Conservation (phyloP, 2,797 vertebrate species). For the Coregonus suidteri region DNA sequence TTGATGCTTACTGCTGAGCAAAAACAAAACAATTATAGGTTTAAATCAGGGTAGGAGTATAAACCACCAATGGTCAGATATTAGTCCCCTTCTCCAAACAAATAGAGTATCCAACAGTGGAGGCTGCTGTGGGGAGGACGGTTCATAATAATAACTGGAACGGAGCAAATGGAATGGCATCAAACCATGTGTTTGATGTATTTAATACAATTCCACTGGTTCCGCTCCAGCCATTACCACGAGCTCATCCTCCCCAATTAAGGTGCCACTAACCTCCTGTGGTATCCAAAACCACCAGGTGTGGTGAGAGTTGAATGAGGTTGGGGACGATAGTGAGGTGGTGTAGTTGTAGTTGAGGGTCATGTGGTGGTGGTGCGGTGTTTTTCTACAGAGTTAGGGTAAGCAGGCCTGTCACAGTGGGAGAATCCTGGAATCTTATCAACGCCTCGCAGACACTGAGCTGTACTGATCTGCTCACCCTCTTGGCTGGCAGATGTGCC, state of each 20-base stretch:
- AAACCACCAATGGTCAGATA: no score
- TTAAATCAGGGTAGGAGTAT: background rate
- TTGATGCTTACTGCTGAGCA: background rate
- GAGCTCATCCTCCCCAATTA: no score
- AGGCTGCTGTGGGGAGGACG: no score
- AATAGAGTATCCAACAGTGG: no score
- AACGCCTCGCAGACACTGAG: slow-evolving; percentile 79
- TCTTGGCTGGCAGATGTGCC: slow-evolving; percentile 77
- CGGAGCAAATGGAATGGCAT: no score
- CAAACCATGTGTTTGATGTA: no score
- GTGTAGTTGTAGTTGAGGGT: slow-evolving; percentile 18
- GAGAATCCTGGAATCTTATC: slow-evolving; percentile 86
- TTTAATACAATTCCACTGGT: no score
- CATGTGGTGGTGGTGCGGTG: slow-evolving; percentile 49
- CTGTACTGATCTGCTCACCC: slow-evolving; percentile 80
- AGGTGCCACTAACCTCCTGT: no score
- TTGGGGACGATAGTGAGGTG: slow-evolving; percentile 13
- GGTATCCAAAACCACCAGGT: slow-evolving; percentile 31
- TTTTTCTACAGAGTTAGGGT: slow-evolving; percentile 66
- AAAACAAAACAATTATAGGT: no score
- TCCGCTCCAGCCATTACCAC: no score
- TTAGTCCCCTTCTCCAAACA: no score
- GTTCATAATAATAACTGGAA: no score
- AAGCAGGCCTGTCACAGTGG: slow-evolving; percentile 80
- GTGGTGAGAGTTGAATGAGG: slow-evolving; percentile 59